phyloP scores from a whole-genome alignment of 2,888 invertebrate species.

The Cheilosia scutellata region DNA sequence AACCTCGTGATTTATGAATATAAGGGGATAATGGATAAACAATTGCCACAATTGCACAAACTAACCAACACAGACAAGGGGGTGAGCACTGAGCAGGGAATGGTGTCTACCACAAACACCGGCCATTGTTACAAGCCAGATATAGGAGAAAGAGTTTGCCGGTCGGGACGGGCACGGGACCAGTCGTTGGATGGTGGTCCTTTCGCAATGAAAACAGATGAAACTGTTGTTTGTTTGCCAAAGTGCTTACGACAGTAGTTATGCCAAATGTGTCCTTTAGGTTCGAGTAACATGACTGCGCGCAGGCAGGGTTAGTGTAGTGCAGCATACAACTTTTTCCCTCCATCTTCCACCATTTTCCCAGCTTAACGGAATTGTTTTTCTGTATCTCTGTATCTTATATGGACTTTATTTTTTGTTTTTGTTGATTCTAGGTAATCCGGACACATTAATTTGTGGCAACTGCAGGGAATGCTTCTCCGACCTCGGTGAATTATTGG shows the following conservation, averaged over 20 bases:
- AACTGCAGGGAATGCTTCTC: conserved; percentile 91
- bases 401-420: conserved; percentile 38
- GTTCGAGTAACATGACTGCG: conserved; percentile 20
- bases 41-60: conserved; percentile 76
- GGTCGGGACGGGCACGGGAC: neutral
- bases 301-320: conserved; percentile 10
- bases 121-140: conserved; percentile 51
- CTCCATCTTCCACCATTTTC: neutral
- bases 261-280: conserved; percentile 73
- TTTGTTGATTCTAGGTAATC: conserved; percentile 86
- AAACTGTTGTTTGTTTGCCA: conserved; percentile 73
- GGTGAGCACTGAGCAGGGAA: neutral
- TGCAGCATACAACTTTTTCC: conserved; percentile 4
- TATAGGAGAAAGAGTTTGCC: conserved; percentile 48
- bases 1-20: conserved; percentile 70
- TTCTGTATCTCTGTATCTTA: conserved; percentile 67
- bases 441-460: conserved; percentile 91
- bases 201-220: conserved; percentile 61
- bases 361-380: conserved; percentile 56
- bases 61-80: conserved; percentile 45
- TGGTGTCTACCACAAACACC: conserved; percentile 55
- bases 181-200: conserved; percentile 18
- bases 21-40: conserved; percentile 77
- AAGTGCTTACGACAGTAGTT: conserved; percentile 71
- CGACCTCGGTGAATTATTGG: conserved; percentile 89